Evolutionary conservation across 2,888 invertebrate species (phyloP), one percentile per base, ranked within the genome.

Genomic region (Leptinotarsa rubiginosa): DNA sequence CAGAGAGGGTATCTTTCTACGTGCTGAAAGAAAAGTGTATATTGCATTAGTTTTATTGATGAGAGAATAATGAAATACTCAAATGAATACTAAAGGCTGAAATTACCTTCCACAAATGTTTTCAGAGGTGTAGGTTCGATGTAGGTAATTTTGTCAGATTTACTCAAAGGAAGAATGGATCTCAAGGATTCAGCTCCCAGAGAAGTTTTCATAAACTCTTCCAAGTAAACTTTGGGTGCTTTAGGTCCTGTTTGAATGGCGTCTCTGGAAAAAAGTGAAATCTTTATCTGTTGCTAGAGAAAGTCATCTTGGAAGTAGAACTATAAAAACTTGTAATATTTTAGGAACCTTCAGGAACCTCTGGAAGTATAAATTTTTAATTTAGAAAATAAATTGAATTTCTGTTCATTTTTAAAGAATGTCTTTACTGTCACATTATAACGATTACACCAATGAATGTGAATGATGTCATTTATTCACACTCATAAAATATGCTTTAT

Each of bases 91-190:
- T 41, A 10, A 41, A 41, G 41, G 41, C 41, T 2, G 10, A 41
- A n/a, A 70, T 59, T 81, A 82, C 82, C 79, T 74, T 74, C 67
- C 47, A 81, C 81, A 69, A 77, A 82, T 12, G n/a, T 69, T 12
- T 50, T 74, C 31, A 82, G 70, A 12, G 80, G 54, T 10, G 67
- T 54, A 4, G 79, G 71, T 12, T 68, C 59, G 13, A 73, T 68
- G 52, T 79, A 73, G 59, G 66, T 77, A n/a, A 81, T 77, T n/a
- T 25, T 70, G 69, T 81, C 78, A 1, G 47, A 47, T 64, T 50
- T 70, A 3, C 20, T 56, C 22, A 82, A 62, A 20, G 69, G 65
- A 25, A 82, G 70, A 25, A 82, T 62, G 52, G 56, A 66, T 52
- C 74, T 76, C 47, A 81, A 64, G 66, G 77, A 73, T 0, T 70